Percentiles rank a stretch among this genome's conserved stretches.
phyloP scores from a whole-genome alignment of 1,140 invertebrate genomes.

The Drosophila suzukii region DNA sequence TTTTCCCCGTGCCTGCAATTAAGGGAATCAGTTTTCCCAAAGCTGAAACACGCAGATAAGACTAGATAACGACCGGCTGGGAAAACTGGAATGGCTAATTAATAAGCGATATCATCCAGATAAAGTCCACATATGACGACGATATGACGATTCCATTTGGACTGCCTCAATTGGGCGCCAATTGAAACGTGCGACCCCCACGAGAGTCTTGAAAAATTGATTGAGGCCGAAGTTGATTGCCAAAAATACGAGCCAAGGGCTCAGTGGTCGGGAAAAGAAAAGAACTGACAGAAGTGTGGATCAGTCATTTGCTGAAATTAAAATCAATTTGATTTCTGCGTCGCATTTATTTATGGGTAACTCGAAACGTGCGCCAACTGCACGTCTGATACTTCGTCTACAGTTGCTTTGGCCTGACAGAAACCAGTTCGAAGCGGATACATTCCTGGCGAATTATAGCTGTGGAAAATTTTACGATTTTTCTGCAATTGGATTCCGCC shows the following conservation, averaged over 20 bases:
- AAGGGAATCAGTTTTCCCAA: conserved; percentile 30
- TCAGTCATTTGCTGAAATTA: conserved; percentile 60
- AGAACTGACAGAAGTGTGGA: conserved; percentile 9
- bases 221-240: conserved; percentile 58
- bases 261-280: neutral
- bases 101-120: conserved; percentile 63
- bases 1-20: neutral
- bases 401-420: neutral
- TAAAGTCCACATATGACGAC: conserved; percentile 26
- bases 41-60: conserved; percentile 40
- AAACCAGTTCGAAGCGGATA: conserved; percentile 61
- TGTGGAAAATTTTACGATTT: conserved; percentile 60
- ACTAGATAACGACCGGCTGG: conserved; percentile 31
- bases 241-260: conserved; percentile 64
- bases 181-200: conserved; percentile 62
- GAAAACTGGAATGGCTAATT: conserved; percentile 54
- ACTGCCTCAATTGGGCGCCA: conserved; percentile 56
- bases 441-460: conserved; percentile 33
- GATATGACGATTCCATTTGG: neutral
- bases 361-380: conserved; percentile 66
- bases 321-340: conserved; percentile 75
- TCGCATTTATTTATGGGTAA: conserved; percentile 70
- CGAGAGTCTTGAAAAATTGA: conserved; percentile 22
- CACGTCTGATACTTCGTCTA: conserved; percentile 37
- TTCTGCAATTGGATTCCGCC: conserved; percentile 12